Conservation (phyloP, 1,140 invertebrate genomes). For the Papilio polyxenes region DNA sequence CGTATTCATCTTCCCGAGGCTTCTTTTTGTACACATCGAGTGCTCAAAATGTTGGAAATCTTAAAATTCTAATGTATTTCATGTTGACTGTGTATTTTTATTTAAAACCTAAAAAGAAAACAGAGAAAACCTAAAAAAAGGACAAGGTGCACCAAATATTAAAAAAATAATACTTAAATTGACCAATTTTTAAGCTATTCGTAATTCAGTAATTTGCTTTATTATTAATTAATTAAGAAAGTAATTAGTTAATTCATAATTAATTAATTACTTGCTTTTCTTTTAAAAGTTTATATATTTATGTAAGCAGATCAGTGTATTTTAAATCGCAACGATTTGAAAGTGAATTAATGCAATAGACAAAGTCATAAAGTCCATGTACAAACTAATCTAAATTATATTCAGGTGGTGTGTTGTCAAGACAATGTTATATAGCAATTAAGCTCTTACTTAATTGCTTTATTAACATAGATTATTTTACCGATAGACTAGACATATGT, state of each 20-base stretch:
- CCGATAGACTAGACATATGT: background rate
- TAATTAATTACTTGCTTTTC: background rate
- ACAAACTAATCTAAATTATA: background rate
- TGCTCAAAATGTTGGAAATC: background rate
- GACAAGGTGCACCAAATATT: no score
- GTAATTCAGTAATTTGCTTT: no score
- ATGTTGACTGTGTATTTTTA: background rate
- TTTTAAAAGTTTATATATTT: background rate
- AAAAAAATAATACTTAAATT: background rate
- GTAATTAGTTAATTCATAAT: background rate
- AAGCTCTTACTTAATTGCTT: background rate
- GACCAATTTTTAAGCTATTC: no score
- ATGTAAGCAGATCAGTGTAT: background rate
- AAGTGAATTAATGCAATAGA: background rate
- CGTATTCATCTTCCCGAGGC: slow-evolving; percentile 1
- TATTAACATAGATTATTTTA: background rate
- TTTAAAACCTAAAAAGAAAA: background rate
- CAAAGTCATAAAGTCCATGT: background rate
- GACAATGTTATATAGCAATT: background rate
- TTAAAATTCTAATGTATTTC: background rate
- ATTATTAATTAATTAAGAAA: no score
- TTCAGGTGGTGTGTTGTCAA: background rate
- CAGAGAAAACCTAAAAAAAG: no score
- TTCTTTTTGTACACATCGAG: background rate
- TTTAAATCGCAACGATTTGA: background rate